A percentile compares a stretch with the other conserved stretches of the same genome.
Evolutionary conservation across 2,797 vertebrate species (phyloP).

Genomic region (Catamblyrhynchus diadema): DNA sequence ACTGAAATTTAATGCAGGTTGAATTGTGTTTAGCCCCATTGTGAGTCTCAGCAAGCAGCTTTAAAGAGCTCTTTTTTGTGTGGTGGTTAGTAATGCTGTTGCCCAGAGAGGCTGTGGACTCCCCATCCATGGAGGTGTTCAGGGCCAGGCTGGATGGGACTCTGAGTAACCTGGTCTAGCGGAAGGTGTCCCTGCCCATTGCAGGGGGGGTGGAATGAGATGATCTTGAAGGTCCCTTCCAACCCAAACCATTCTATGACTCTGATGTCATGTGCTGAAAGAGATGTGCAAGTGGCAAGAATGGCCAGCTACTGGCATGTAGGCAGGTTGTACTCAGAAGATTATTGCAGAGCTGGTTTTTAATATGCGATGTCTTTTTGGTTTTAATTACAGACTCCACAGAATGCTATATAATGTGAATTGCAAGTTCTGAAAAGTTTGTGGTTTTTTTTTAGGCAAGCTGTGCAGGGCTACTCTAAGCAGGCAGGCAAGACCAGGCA

Average conservation of each 20-base stretch:
- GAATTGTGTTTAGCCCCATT: not conserved
- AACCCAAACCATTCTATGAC: not conserved
- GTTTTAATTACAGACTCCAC: not conserved
- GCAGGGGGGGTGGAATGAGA: not conserved
- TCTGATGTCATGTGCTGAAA: not conserved
- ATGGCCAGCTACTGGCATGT: not conserved
- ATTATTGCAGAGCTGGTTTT: not conserved
- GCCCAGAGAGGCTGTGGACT: not conserved
- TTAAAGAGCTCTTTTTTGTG: rapidly evolving
- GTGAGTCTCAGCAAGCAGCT: not conserved
- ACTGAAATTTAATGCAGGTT: not conserved
- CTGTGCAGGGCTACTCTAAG: not conserved
- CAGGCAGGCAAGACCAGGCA: slow-evolving; percentile 8
- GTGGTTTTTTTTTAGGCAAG: not conserved
- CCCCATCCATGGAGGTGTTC: no score
- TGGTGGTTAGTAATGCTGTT: rapidly evolving
- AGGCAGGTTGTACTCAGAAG: not conserved
- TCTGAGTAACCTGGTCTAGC: not conserved
- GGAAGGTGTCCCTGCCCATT: not conserved
- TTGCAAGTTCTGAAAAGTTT: not conserved
- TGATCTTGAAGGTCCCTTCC: not conserved
- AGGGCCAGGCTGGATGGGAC: not conserved
- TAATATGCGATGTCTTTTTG: not conserved
- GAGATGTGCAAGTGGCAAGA: not conserved
- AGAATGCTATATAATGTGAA: not conserved